phyloP scores from a whole-genome alignment of 2,113 vertebrate genomes.

The Acanthochromis polyacanthus region DNA sequence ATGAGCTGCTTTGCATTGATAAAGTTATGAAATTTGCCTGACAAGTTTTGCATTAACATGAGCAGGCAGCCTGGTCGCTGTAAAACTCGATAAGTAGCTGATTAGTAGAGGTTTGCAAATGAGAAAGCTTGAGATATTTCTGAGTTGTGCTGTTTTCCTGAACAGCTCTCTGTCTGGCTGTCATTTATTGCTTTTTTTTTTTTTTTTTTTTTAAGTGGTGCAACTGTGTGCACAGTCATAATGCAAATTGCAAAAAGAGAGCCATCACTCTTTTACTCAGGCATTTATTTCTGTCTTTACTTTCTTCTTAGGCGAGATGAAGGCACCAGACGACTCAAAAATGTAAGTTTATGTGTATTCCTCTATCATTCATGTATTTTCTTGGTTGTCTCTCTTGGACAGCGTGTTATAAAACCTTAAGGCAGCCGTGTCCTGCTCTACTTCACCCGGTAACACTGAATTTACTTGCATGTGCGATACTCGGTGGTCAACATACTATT shows the following conservation, averaged over 20 bases:
- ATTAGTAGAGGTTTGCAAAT: slow-evolving; percentile 59
- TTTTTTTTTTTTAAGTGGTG: too few relatives aligned
- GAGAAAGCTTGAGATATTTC: slow-evolving; percentile 28
- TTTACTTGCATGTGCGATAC: too few relatives aligned
- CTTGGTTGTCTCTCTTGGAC: too few relatives aligned
- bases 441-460: not conserved
- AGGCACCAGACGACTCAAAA: slow-evolving; percentile 94
- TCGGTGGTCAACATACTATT: too few relatives aligned
- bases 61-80: slow-evolving; percentile 12
- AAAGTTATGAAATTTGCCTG: slow-evolving; percentile 13
- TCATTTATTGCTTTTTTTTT: not conserved
- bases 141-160: not conserved
- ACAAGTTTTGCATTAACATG: slow-evolving; percentile 25
- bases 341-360: slow-evolving; percentile 87
- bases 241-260: not conserved
- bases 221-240: too few relatives aligned
- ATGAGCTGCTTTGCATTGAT: slow-evolving; percentile 66
- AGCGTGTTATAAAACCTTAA: not conserved
- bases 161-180: slow-evolving; percentile 16
- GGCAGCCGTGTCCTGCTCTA: not conserved
- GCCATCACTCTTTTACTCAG: not conserved
- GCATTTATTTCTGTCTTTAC: slow-evolving; percentile 27
- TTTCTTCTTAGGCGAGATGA: slow-evolving; percentile 89
- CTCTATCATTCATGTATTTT: not conserved
- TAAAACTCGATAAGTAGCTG: slow-evolving; percentile 51